A percentile compares a stretch with the other conserved stretches of the same genome.
Evolutionary conservation across 2,888 invertebrate genomes (phyloP).

Genomic region (Epirrita christyi): DNA sequence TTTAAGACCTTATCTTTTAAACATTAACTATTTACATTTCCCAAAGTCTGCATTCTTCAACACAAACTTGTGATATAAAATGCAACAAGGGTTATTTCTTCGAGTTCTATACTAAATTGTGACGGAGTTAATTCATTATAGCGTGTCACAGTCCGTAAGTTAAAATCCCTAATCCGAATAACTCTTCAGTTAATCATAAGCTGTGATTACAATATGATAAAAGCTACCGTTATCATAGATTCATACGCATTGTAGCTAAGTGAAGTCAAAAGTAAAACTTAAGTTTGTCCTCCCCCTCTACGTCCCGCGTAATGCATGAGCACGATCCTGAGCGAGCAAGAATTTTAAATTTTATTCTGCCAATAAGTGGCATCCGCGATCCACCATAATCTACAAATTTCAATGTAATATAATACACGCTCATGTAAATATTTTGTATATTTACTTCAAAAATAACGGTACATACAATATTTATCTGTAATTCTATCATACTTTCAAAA

Average conservation of each 20-base stretch:
- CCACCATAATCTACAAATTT: constrained; percentile 42
- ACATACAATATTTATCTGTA: constrained; percentile 84
- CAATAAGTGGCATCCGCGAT: constrained; percentile 47
- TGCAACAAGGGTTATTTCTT: constrained; percentile 81
- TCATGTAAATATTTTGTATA: constrained; percentile 84
- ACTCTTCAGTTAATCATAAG: constrained; percentile 74
- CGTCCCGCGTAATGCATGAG: constrained; percentile 54
- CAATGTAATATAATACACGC: constrained; percentile 81
- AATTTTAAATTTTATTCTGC: constrained; percentile 45
- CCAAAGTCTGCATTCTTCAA: constrained; percentile 80
- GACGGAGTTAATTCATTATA: constrained; percentile 79
- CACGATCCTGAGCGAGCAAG: constrained; percentile 46
- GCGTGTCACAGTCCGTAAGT: constrained; percentile 75
- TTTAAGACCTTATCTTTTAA: constrained; percentile 81
- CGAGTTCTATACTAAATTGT: constrained; percentile 79
- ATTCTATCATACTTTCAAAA: constrained; percentile 76
- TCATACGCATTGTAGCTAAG: constrained; percentile 69
- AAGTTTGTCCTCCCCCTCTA: constrained; percentile 75
- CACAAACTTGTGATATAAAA: constrained; percentile 82
- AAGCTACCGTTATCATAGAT: constrained; percentile 79
- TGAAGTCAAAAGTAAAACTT: constrained; percentile 73
- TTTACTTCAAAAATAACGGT: constrained; percentile 85
- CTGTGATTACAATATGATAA: constrained; percentile 79
- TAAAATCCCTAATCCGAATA: constrained; percentile 70
- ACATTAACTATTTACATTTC: constrained; percentile 84